phyloP scores from a whole-genome alignment of 2,113 vertebrate species.

The Rhizomys pruinosus region DNA sequence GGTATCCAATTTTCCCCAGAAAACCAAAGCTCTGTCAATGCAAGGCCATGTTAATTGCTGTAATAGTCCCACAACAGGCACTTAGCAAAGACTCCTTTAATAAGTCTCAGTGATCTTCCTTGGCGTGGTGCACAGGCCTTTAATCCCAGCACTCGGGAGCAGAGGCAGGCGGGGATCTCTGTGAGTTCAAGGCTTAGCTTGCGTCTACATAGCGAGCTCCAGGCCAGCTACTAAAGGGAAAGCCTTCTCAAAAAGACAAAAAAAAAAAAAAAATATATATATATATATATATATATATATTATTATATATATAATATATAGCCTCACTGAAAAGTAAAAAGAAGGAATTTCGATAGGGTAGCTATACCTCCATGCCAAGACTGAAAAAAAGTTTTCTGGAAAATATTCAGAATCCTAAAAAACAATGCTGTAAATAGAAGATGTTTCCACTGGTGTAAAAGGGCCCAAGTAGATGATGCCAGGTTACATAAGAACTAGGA shows the following conservation, averaged over 20 bases:
- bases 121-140: too few species aligned
- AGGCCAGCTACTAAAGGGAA: too few species aligned
- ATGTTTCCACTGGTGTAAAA: background rate
- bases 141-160: too few species aligned
- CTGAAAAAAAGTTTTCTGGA: background rate
- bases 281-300: too few species aligned
- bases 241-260: too few species aligned
- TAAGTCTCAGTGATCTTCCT: background rate
- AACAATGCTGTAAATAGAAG: background rate
- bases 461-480: background rate
- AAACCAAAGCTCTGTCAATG: background rate
- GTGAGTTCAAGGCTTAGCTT: too few species aligned
- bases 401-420: background rate
- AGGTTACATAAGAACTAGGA: background rate
- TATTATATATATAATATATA: too few species aligned
- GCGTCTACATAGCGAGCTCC: too few species aligned
- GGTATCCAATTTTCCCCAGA: background rate
- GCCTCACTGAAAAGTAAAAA: too few species aligned
- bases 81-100: slow-evolving; percentile 8
- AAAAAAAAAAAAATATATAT: too few species aligned
- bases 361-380: background rate
- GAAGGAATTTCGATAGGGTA: background rate
- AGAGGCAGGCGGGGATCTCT: too few species aligned
- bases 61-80: background rate
- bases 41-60: background rate